Evolutionary conservation across 23 tunicate species (phyloP).

Genomic region (Halocynthia aurantium): DNA sequence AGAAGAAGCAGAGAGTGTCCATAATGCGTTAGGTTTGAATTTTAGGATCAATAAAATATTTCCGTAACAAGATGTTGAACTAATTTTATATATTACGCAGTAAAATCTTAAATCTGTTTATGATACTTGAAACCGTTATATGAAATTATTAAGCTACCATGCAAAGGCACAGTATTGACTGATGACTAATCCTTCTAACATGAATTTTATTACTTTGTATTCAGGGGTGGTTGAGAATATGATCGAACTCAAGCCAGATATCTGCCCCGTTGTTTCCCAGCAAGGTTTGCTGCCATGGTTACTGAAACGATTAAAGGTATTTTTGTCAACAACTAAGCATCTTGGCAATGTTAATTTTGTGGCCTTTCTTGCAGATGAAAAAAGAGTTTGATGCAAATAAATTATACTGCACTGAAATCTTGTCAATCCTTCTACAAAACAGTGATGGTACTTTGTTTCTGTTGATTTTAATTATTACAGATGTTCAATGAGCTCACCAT

Average conservation of each 20-base stretch:
- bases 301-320: conserved; percentile 50
- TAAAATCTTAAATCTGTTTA: background rate
- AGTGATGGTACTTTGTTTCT: conserved; percentile 25
- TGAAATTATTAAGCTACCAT: background rate
- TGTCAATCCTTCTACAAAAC: conserved; percentile 81
- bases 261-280: conserved; percentile 37
- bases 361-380: conserved; percentile 5
- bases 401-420: conserved; percentile 69
- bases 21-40: conserved; percentile 40
- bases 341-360: background rate
- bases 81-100: background rate
- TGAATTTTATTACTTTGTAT: background rate
- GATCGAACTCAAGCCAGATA: conserved; percentile 68
- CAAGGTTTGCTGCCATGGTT: conserved; percentile 80
- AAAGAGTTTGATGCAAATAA: conserved; percentile 80
- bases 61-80: background rate
- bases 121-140: background rate
- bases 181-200: background rate
- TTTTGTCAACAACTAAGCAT: background rate
- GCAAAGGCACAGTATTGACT: background rate
- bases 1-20: conserved; percentile 88
- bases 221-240: conserved; percentile 71
- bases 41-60: background rate
- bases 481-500: no score
- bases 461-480: no score